Conservation (phyloP, 2,113 vertebrate species). For the Stigmatopora nigra region DNA sequence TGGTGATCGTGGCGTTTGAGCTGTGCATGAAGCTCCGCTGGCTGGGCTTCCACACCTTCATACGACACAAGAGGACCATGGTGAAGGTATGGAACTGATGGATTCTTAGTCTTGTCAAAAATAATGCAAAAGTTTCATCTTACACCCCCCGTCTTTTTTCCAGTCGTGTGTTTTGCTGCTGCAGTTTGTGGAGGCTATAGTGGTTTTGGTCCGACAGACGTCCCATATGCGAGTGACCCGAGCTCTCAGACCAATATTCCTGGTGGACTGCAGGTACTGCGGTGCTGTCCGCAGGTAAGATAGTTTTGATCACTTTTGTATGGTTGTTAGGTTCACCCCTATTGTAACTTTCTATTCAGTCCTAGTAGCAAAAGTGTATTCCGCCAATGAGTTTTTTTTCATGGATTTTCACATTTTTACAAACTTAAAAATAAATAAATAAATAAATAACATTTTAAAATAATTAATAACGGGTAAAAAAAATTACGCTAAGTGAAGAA, state of each 20-base stretch:
- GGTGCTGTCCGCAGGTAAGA: slow-evolving; percentile 86
- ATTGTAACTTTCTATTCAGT: too few relatives aligned
- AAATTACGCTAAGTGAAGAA: too few relatives aligned
- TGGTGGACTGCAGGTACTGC: slow-evolving; percentile 96
- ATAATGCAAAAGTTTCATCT: neutral
- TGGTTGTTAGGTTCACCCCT: neutral
- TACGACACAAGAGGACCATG: slow-evolving; percentile 95
- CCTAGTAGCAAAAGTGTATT: too few relatives aligned
- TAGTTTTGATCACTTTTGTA: neutral
- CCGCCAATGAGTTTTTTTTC: too few relatives aligned
- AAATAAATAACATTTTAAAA: too few relatives aligned
- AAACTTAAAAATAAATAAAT: too few relatives aligned
- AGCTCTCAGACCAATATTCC: slow-evolving; percentile 91
- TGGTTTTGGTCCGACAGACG: slow-evolving; percentile 90
- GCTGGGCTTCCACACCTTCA: slow-evolving; percentile 89
- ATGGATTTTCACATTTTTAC: too few relatives aligned
- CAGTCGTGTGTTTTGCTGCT: slow-evolving; percentile 86
- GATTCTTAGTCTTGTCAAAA: too few relatives aligned
- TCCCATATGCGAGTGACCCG: slow-evolving; percentile 90
- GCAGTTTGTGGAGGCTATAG: slow-evolving; percentile 92
- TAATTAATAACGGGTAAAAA: too few relatives aligned
- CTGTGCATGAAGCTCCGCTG: slow-evolving; percentile 94
- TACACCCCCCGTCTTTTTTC: slow-evolving; percentile 1
- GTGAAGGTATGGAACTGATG: slow-evolving; percentile 77
- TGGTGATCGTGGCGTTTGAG: slow-evolving; percentile 90